Evolutionary conservation across 2,113 vertebrate species (phyloP).

Genomic region (Pholis gunnellus): DNA sequence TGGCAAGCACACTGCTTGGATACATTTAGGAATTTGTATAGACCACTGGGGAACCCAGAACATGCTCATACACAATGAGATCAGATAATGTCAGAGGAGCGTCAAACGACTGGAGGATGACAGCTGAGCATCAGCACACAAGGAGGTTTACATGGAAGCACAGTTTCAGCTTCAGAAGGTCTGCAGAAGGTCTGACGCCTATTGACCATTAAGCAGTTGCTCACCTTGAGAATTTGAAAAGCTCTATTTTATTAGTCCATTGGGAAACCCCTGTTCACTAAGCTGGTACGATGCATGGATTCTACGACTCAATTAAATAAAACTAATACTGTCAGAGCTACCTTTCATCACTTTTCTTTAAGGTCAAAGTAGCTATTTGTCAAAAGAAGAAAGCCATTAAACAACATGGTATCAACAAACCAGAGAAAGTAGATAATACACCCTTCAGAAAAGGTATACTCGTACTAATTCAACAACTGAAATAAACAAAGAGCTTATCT

Average conservation of each 20-base stretch:
- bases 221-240: neutral
- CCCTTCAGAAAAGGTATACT: neutral
- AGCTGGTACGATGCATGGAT: neutral
- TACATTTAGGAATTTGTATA: neutral
- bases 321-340: neutral
- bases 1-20: too few species aligned
- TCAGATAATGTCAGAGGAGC: neutral
- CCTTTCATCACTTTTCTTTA: neutral
- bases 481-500: slow-evolving; percentile 12
- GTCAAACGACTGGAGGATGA: neutral
- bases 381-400: neutral
- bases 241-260: neutral
- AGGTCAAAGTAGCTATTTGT: neutral
- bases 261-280: too few species aligned
- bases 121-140: neutral
- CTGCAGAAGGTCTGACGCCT: neutral
- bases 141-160: too few species aligned
- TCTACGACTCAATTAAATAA: neutral
- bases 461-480: neutral
- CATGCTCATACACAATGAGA: neutral
- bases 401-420: neutral
- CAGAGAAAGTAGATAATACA: neutral
- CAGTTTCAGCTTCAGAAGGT: neutral
- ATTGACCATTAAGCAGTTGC: neutral
- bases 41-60: neutral